Percentiles rank a stretch among this genome's conserved stretches.
Conservation (phyloP, 64 coral and sea anemone genomes). For the Montipora sp. region DNA sequence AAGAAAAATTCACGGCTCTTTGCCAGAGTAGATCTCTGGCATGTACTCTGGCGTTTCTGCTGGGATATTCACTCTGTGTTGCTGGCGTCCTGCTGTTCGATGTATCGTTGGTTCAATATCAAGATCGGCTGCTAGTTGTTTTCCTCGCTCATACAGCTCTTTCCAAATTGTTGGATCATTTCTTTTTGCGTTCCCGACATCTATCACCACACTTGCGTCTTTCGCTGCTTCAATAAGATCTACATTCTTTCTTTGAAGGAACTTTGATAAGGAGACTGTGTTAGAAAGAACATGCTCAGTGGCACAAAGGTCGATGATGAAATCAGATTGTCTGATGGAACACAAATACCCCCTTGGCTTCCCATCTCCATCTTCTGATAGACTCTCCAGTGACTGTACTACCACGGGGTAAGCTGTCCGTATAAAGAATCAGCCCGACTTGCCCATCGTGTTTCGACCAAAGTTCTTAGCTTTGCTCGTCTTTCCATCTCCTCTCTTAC, state of each 20-base stretch:
- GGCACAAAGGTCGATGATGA: too few species aligned
- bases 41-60: background rate
- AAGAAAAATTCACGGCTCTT: too few species aligned
- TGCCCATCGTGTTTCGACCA: slow-evolving; percentile 73
- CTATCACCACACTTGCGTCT: too few species aligned
- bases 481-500: too few species aligned
- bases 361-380: slow-evolving; percentile 84
- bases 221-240: too few species aligned
- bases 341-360: slow-evolving; percentile 80
- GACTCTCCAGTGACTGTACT: slow-evolving; percentile 76
- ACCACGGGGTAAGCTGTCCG: slow-evolving; percentile 20
- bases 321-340: slow-evolving; percentile 42
- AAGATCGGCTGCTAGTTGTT: slow-evolving; percentile 27
- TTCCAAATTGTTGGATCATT: too few species aligned
- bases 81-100: background rate
- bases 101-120: background rate
- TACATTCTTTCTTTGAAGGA: slow-evolving; percentile 53
- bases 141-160: too few species aligned
- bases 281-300: slow-evolving; percentile 38
- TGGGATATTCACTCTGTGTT: background rate
- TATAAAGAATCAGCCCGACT: slow-evolving; percentile 85
- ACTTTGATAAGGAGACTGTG: slow-evolving; percentile 83
- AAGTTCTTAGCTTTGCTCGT: slow-evolving; percentile 29
- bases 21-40: too few species aligned
- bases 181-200: too few species aligned